Base-by-base conservation (phyloP, 1,140 invertebrate genomes). In the Euwallacea similis region DNA sequence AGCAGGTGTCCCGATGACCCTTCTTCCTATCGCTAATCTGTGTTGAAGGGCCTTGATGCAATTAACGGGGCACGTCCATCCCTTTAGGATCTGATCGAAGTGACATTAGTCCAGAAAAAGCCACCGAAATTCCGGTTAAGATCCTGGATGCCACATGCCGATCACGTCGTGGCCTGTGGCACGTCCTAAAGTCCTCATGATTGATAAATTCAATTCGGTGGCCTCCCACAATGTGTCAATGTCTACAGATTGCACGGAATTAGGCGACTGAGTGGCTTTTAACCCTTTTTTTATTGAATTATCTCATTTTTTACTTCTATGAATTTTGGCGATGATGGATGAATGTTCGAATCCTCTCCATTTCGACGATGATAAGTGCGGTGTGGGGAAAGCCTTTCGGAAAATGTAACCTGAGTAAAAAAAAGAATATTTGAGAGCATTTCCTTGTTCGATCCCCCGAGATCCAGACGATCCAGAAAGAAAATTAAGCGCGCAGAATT, bases 131-230 rank as follows among this genome's bases (percentile, higher is more conserved):
- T 43, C 61, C 43, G 33, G 42, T 63, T 63, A 63, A 63, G 61
- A 47, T 44, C 21, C 16, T 11, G 61, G 11, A 42, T 47, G 66
- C 47, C 44, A 64, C 7, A 42, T 47, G 66, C 47, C 44, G 58
- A 66, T 69, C 74, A 75, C 74, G 74, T 75, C 54, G 15, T 66
- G 63, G 69, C 74, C 73, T 63, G 70, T 74, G 10, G 42, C 69
- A 50, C 46, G 46, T 50, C 6, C 46, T 50, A 50, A 53, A 50
- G 42, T 42, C 33, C 71, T 55, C 63, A 60, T 66, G 72, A 75
- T 75, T 75, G 72, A 75, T 71, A 75, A 75, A 75, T 75, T 75
- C 73, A 72, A 74, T 75, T 74, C 68, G 60, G 58, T 42, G 66
- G 74, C 72, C 74, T 74, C 72, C 74, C 72, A 58, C 74, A 75